Evolutionary conservation across 2,888 invertebrate genomes (phyloP), one percentile per base, ranked within the genome.

Genomic region (Scrobipalpa atriplicella): DNA sequence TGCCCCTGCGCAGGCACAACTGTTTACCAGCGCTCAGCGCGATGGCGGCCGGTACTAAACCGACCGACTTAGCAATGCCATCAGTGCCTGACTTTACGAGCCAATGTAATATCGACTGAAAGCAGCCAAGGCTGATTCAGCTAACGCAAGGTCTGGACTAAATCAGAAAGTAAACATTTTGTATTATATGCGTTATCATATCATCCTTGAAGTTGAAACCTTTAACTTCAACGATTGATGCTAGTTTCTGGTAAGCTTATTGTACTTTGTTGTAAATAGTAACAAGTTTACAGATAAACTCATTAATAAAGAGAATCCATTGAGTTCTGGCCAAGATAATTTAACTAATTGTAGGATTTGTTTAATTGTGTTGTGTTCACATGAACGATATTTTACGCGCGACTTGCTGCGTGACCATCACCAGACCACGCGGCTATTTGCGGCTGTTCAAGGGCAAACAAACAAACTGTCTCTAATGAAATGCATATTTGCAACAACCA

Each of bases 91-190:
- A 69, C 65, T 75, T 74, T 74, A 73, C 69, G 72, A 74, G 65
- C 70, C 73, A 71, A 72, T 67, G 71, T 66, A 73, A 71, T 73
- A 72, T 72, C 73, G 72, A 66, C 69, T 70, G 72, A 68, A 58
- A 18, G 58, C 36, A 29, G 7, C n/a, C n/a, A 38, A 9, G 38
- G 0, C 13, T 29, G 29, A 58, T 58, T 58, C 36, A 13, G 38
- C 58, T 58, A 29, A 58, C 13, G 13, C 3, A 10, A 21, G 11
- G 11, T 19, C 8, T 19, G 21, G 54, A 9, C 54, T 2, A 21
- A 11, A 43, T 43, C 3, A 47, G 16, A 47, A n/a, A 5, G n/a
- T n/a, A 1, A 47, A n/a, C n/a, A 47, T n/a, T 43, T 43, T 16
- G 47, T n/a, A n/a, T n/a, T n/a, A n/a, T n/a, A n/a, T 7, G 1